A percentile compares a stretch with the other conserved stretches of the same genome.
These are phyloP conservation scores for Macaria liturata DNA, from an alignment of 2,888 invertebrate genomes.

Conservation along the genomic window DNA sequence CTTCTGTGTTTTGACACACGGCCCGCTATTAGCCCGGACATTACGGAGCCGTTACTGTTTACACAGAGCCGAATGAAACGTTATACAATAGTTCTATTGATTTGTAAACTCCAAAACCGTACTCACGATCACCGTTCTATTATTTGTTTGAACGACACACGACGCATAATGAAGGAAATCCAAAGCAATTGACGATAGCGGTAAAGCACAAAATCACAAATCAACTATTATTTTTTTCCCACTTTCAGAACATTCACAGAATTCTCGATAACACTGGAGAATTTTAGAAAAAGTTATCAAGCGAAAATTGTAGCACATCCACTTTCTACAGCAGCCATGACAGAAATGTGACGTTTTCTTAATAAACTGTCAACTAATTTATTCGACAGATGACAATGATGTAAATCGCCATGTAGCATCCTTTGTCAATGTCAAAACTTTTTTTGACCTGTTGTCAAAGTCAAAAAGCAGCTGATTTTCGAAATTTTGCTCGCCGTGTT, in stretches of 20 bases:
- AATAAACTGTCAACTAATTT: too few species aligned
- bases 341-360: slow-evolving; percentile 13
- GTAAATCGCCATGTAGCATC: too few species aligned
- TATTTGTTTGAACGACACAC: slow-evolving; percentile 45
- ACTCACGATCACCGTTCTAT: slow-evolving; percentile 61
- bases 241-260: slow-evolving; percentile 42
- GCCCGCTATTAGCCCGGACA: slow-evolving; percentile 71
- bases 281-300: slow-evolving; percentile 35
- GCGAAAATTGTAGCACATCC: slow-evolving; percentile 36
- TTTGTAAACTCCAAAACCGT: slow-evolving; percentile 52
- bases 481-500: slow-evolving; percentile 37
- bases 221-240: slow-evolving; percentile 37
- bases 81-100: slow-evolving; percentile 51
- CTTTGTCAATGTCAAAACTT: too few species aligned
- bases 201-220: slow-evolving; percentile 21
- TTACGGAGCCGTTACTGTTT: slow-evolving; percentile 47
- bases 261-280: slow-evolving; percentile 42
- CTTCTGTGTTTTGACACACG: slow-evolving; percentile 70
- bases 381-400: too few species aligned
- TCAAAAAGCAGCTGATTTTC: slow-evolving; percentile 23
- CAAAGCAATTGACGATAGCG: slow-evolving; percentile 3
- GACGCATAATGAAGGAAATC: slow-evolving; percentile 23
- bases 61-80: slow-evolving; percentile 38
- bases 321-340: slow-evolving; percentile 35
- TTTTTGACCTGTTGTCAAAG: background rate